phyloP scores from a whole-genome alignment of 2,797 vertebrate genomes.

The Podarcis lilfordi region DNA sequence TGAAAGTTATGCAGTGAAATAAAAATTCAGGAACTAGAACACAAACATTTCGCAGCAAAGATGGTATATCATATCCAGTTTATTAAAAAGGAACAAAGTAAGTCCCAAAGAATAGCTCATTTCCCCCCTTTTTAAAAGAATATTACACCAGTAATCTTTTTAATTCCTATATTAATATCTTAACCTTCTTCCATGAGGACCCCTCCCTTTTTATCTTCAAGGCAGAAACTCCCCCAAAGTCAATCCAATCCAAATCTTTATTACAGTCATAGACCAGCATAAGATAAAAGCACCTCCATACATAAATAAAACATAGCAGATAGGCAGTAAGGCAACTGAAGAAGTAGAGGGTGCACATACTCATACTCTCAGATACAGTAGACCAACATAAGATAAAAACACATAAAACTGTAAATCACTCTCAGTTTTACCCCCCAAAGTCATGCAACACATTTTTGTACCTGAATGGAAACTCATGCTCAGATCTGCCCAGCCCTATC shows the following conservation, averaged over 20 bases:
- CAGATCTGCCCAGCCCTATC: not conserved
- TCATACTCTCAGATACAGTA: too few species aligned
- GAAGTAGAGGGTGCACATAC: too few species aligned
- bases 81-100: not conserved
- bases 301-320: too few species aligned
- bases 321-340: too few species aligned
- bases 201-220: not conserved
- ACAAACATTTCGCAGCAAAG: not conserved
- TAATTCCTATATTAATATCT: not conserved
- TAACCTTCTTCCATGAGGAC: not conserved
- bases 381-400: too few species aligned
- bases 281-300: too few species aligned
- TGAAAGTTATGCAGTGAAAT: conserved; percentile 15
- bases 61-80: not conserved
- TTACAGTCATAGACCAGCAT: too few species aligned
- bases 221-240: too few species aligned
- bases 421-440: not conserved
- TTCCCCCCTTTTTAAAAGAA: not conserved
- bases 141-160: not conserved
- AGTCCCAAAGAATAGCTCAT: not conserved
- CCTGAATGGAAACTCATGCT: not conserved
- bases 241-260: too few species aligned
- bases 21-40: conserved; percentile 21
- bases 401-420: too few species aligned
- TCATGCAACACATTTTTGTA: not conserved